A percentile compares a stretch with the other conserved stretches of the same genome.
phyloP scores from a whole-genome alignment of 2,797 vertebrate species.

The Gastrophryne carolinensis region DNA sequence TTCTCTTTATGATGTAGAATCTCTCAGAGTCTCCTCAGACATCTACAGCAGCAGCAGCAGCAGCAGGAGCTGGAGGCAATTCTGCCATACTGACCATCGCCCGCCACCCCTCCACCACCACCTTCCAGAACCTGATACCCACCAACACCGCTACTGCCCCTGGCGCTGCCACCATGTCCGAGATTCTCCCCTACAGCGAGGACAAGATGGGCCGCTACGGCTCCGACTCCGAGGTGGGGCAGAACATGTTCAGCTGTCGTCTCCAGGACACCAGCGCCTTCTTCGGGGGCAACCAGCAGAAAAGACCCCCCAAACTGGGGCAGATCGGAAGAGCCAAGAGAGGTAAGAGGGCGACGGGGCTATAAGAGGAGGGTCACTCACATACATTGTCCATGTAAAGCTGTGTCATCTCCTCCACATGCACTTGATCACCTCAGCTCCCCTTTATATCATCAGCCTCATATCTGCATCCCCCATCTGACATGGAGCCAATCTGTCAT shows the following conservation, averaged over 20 bases:
- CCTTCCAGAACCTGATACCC: background rate
- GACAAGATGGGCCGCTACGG: constrained; percentile 95
- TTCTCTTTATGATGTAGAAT: constrained; percentile 95
- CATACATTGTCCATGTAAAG: background rate
- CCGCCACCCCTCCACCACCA: constrained; percentile 12
- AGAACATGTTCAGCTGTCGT: constrained; percentile 97
- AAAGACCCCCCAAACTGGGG: constrained; percentile 95
- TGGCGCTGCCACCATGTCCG: constrained; percentile 82
- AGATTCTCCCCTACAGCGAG: constrained; percentile 94
- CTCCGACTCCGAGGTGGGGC: constrained; percentile 88
- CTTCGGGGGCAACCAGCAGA: constrained; percentile 89
- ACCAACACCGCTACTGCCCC: background rate
- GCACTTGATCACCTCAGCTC: too few relatives aligned
- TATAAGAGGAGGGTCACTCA: background rate
- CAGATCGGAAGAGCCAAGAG: constrained; percentile 95
- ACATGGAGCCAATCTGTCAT: too few relatives aligned
- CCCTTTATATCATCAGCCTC: too few relatives aligned
- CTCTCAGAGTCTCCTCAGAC: constrained; percentile 80
- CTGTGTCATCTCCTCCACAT: too few relatives aligned
- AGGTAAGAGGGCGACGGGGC: constrained; percentile 70
- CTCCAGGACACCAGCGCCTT: constrained; percentile 96
- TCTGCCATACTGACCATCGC: background rate
- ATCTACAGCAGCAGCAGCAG: constrained; percentile 55
- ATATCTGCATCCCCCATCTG: too few relatives aligned
- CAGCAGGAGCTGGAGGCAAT: background rate